Evolutionary conservation across 2,113 vertebrate genomes (phyloP).

Genomic region (Nettapus auritus): DNA sequence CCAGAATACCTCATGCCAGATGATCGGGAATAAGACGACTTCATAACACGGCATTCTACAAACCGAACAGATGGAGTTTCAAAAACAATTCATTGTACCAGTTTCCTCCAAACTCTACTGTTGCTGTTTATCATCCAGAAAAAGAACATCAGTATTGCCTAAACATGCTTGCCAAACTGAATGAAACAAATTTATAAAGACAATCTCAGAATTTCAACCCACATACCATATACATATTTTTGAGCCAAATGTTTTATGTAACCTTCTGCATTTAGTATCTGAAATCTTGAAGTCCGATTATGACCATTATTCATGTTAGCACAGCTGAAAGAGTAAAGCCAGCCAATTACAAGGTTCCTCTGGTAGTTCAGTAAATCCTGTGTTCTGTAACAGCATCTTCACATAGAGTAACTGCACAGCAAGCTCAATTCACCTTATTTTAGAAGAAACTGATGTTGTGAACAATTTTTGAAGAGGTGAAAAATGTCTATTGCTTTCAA

Average conservation of each 20-base stretch:
- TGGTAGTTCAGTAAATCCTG: not conserved
- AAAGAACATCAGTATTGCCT: not conserved
- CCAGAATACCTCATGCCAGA: conserved; percentile 77
- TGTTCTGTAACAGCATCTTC: not conserved
- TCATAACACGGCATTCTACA: conserved; percentile 92
- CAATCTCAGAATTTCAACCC: not conserved
- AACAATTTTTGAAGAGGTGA: not conserved
- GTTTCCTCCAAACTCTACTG: not conserved
- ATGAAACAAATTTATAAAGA: not conserved
- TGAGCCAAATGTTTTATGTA: not conserved
- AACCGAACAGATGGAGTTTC: conserved; percentile 3
- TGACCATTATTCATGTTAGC: not conserved
- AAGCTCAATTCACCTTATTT: not conserved
- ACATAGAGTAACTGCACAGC: not conserved
- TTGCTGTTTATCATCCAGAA: not conserved
- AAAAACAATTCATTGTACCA: not conserved
- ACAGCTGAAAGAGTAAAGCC: not conserved
- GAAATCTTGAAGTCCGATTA: not conserved
- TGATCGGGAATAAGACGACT: conserved; percentile 86
- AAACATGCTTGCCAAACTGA: not conserved
- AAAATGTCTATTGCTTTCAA: not conserved
- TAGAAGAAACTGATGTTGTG: not conserved
- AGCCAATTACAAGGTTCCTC: not conserved
- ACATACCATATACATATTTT: not conserved
- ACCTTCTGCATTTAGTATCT: not conserved